Percentiles rank a stretch among this genome's conserved stretches.
These are phyloP conservation scores for Lasioglossum vierecki DNA, from an alignment of 2,888 invertebrate species.

Conservation along the genomic window DNA sequence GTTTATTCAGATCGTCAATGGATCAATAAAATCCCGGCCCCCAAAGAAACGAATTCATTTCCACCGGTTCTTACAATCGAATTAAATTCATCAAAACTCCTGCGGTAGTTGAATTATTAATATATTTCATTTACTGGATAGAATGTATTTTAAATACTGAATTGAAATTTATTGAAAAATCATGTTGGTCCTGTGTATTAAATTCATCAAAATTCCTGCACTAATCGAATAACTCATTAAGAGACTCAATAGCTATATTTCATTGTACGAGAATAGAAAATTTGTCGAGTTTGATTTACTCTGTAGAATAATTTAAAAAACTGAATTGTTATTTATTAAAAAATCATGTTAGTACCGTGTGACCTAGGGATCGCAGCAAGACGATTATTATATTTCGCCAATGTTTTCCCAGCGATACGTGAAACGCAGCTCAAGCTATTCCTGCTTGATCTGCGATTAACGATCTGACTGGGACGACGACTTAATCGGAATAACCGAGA, in stretches of 20 bases:
- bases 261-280: no score
- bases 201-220: neutral
- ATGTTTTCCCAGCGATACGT: neutral
- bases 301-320: no score
- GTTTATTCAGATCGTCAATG: neutral
- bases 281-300: no score
- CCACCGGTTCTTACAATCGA: neutral
- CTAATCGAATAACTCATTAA: neutral
- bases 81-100: neutral
- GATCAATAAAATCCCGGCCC: neutral
- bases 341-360: no score
- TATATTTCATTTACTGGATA: no score
- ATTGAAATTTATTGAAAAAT: no score
- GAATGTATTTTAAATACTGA: no score
- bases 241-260: no score
- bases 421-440: neutral
- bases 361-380: no score
- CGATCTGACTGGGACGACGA: slow-evolving; percentile 60
- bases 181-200: neutral
- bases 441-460: slow-evolving; percentile 17
- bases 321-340: no score
- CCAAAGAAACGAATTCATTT: neutral
- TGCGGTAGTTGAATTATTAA: neutral
- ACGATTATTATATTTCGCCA: neutral
- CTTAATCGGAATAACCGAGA: slow-evolving; percentile 76